These are phyloP conservation scores for Phalanger gymnotis DNA, from an alignment of 2,797 vertebrate species.

Conservation along the genomic window DNA sequence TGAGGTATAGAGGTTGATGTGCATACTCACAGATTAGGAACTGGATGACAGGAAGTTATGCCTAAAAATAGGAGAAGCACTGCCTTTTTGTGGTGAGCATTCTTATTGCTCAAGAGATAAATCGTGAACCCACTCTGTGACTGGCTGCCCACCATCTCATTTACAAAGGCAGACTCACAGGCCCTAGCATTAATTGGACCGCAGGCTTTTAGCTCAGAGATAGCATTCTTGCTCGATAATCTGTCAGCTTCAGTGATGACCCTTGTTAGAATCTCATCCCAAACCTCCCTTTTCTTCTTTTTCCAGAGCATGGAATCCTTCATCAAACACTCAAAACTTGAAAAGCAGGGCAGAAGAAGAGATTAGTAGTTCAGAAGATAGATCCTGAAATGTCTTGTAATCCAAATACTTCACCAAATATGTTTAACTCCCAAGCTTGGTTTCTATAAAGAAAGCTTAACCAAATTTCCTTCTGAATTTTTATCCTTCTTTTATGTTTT, in stretches of 20 bases:
- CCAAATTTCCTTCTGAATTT: neutral
- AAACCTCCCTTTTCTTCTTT: slow-evolving; percentile 38
- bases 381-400: slow-evolving; percentile 28
- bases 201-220: slow-evolving; percentile 75
- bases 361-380: slow-evolving; percentile 21
- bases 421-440: slow-evolving; percentile 41
- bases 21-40: neutral
- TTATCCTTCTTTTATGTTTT: slow-evolving; percentile 37
- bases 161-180: slow-evolving; percentile 52
- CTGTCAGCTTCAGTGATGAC: slow-evolving; percentile 65
- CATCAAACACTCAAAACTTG: slow-evolving; percentile 66
- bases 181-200: slow-evolving; percentile 68
- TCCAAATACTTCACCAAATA: slow-evolving; percentile 18
- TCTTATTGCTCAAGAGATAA: slow-evolving; percentile 68
- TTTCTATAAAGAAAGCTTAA: slow-evolving; percentile 49
- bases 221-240: slow-evolving; percentile 70
- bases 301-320: slow-evolving; percentile 66
- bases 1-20: slow-evolving; percentile 6
- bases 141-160: slow-evolving; percentile 57
- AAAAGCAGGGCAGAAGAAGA: slow-evolving; percentile 44
- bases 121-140: slow-evolving; percentile 65
- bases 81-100: slow-evolving; percentile 50
- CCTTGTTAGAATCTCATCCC: slow-evolving; percentile 49
- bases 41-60: neutral
- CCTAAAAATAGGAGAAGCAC: slow-evolving; percentile 21